Conservation (phyloP, 2,888 invertebrate species). For the Apocheima hispidaria region DNA sequence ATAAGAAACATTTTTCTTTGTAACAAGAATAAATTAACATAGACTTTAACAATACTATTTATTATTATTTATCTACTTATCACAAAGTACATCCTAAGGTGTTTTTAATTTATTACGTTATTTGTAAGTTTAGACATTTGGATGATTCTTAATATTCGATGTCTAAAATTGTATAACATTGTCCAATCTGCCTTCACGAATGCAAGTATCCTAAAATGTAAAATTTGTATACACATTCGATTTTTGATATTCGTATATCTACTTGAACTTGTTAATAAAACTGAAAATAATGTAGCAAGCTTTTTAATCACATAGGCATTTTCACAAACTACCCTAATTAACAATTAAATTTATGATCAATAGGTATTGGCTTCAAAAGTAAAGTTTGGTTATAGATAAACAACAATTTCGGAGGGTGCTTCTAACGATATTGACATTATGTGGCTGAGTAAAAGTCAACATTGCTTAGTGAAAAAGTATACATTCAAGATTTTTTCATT, state of each 20-base stretch:
- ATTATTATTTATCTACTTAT: neutral
- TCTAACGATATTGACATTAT: neutral
- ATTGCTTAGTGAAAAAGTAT: neutral
- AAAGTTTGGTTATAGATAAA: neutral
- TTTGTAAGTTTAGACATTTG: constrained; percentile 6
- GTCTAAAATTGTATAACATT: neutral
- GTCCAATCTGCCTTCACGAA: neutral
- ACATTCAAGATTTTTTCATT: no score
- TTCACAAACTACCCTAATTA: neutral
- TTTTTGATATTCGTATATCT: constrained; percentile 12
- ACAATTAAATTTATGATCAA: neutral
- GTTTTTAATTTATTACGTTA: constrained; percentile 22
- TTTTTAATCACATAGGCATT: neutral
- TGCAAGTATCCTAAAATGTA: neutral
- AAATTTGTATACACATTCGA: constrained; percentile 8
- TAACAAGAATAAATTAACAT: neutral
- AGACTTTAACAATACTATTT: neutral
- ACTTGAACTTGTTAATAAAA: constrained; percentile 19
- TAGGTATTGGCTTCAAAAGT: neutral
- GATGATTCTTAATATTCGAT: neutral
- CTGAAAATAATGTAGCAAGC: neutral
- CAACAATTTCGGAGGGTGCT: neutral
- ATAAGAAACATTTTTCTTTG: neutral
- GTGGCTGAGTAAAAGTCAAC: constrained; percentile 11
- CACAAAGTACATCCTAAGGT: neutral